A percentile compares a stretch with the other conserved stretches of the same genome.
phyloP scores from a whole-genome alignment of 2,113 vertebrate genomes.

The Lanius ludovicianus region DNA sequence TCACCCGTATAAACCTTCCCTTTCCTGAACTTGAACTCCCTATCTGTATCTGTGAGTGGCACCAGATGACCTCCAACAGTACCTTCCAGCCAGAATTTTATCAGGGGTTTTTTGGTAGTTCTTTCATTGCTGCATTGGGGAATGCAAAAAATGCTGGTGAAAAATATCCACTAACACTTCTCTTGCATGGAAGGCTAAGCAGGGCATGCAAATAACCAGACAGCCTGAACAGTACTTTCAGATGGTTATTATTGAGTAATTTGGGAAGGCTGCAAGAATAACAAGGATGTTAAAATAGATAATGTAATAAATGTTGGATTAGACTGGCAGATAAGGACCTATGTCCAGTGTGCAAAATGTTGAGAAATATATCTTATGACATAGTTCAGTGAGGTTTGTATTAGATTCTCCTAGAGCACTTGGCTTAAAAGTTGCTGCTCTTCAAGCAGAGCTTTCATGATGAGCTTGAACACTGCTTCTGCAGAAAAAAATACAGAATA shows the following conservation, averaged over 20 bases:
- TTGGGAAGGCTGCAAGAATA: background rate
- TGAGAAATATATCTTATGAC: background rate
- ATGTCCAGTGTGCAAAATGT: background rate
- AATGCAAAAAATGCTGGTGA: background rate
- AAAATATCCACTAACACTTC: background rate
- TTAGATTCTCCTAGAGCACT: background rate
- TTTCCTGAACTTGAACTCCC: background rate
- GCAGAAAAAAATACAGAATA: background rate
- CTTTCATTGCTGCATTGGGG: background rate
- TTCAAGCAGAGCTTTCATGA: background rate
- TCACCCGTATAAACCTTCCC: background rate
- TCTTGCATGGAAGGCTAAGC: background rate
- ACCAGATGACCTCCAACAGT: background rate
- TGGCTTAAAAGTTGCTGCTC: background rate
- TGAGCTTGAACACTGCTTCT: background rate
- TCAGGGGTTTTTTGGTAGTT: background rate
- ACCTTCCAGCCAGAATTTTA: background rate
- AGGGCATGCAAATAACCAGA: background rate
- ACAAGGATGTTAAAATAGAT: background rate
- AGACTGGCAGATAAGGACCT: background rate
- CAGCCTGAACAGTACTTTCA: background rate
- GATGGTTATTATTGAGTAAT: background rate
- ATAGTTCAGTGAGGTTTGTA: background rate
- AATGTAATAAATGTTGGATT: background rate
- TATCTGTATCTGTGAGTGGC: background rate